Conservation (phyloP, 2,888 invertebrate species). For the Folsomia candida region DNA sequence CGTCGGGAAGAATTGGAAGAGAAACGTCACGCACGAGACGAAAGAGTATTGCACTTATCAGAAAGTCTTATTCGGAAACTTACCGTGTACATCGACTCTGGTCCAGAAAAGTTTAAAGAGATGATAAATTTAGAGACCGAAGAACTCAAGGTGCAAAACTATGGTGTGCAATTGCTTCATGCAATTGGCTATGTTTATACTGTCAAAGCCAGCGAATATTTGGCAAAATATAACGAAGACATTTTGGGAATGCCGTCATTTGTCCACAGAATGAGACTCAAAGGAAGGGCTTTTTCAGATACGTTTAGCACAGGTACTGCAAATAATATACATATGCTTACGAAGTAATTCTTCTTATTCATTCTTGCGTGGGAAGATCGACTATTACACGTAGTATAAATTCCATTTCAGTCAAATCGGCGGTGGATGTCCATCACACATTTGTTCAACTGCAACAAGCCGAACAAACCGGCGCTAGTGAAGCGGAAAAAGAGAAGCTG, state of each 20-base stretch:
- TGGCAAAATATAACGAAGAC: constrained; percentile 47
- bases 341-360: background rate
- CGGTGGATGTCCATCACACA: constrained; percentile 49
- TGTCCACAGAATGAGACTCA: constrained; percentile 48
- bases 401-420: constrained; percentile 46
- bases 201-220: constrained; percentile 47
- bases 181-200: constrained; percentile 49
- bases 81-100: constrained; percentile 36
- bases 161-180: constrained; percentile 49
- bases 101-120: constrained; percentile 37
- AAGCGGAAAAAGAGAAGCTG: constrained; percentile 46
- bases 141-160: constrained; percentile 50
- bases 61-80: constrained; percentile 46
- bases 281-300: constrained; percentile 48
- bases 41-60: constrained; percentile 41
- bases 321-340: background rate
- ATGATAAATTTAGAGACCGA: constrained; percentile 46
- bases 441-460: constrained; percentile 50
- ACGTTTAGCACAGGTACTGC: constrained; percentile 38
- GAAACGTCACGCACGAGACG: constrained; percentile 46
- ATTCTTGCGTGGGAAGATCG: background rate
- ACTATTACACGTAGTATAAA: too few relatives aligned
- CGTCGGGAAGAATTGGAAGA: constrained; percentile 45
- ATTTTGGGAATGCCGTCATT: constrained; percentile 47
- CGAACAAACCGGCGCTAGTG: constrained; percentile 45